Conservation (phyloP, 2,888 invertebrate species). For the Colletes collaris region DNA sequence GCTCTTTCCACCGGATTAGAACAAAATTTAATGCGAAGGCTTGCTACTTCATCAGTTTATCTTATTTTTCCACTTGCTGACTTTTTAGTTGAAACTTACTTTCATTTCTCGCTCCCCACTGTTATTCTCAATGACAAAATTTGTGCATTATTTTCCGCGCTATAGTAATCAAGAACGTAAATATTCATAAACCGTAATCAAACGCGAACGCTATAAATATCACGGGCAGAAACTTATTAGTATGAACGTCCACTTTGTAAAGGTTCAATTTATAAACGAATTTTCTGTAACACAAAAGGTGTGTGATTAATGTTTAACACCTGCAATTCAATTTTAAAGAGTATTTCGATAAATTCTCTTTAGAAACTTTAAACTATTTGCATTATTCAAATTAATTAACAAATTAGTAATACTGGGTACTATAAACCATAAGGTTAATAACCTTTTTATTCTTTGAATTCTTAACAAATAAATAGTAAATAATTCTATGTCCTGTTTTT, state of each 20-base stretch:
- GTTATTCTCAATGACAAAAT: background rate
- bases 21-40: slow-evolving; percentile 27
- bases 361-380: too few relatives aligned
- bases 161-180: slow-evolving; percentile 14
- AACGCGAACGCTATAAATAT: slow-evolving; percentile 33
- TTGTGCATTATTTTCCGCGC: background rate
- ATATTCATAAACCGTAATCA: slow-evolving; percentile 41
- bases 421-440: too few relatives aligned
- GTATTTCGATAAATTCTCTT: too few relatives aligned
- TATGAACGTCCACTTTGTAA: slow-evolving; percentile 7
- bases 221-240: slow-evolving; percentile 18
- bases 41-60: slow-evolving; percentile 27
- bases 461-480: too few relatives aligned
- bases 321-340: background rate
- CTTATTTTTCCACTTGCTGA: slow-evolving; percentile 36
- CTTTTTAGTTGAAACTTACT: slow-evolving; percentile 42
- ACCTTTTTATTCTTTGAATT: too few relatives aligned
- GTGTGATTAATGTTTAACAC: slow-evolving; percentile 7
- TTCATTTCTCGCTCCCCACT: slow-evolving; percentile 6
- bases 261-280: slow-evolving; percentile 18
- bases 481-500: too few relatives aligned
- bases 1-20: slow-evolving; percentile 16
- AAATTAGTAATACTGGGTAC: too few relatives aligned
- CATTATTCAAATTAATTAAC: too few relatives aligned
- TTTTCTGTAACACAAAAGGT: background rate